A percentile compares a stretch with the other conserved stretches of the same genome.
phyloP scores from a whole-genome alignment of 2,888 invertebrate genomes.

The Leptothorax acervorum region DNA sequence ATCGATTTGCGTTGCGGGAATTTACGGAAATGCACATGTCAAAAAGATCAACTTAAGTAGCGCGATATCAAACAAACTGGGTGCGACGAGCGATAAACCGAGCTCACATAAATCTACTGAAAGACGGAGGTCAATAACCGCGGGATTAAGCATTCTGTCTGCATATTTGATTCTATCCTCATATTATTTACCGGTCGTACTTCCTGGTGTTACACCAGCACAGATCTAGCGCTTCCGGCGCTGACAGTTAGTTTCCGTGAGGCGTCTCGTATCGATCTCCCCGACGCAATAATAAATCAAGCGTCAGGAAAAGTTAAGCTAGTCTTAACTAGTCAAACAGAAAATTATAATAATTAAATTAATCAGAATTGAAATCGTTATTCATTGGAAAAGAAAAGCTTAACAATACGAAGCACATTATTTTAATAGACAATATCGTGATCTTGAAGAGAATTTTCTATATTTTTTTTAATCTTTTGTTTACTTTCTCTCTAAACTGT shows the following conservation, averaged over 20 bases:
- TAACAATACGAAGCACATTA: background rate
- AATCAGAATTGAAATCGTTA: background rate
- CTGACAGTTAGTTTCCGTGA: conserved; percentile 47
- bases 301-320: background rate
- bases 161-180: conserved; percentile 72
- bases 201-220: conserved; percentile 72
- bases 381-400: background rate
- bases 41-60: background rate
- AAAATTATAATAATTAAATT: conserved; percentile 4
- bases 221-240: conserved; percentile 67
- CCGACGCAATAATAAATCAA: conserved; percentile 9
- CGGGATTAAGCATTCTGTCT: conserved; percentile 73
- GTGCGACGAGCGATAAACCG: conserved; percentile 59
- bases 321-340: background rate
- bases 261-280: background rate
- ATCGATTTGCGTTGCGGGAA: background rate
- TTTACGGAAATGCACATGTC: background rate
- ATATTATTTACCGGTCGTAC: conserved; percentile 75
- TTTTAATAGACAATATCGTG: background rate
- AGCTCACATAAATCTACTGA: conserved; percentile 65
- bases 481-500: background rate
- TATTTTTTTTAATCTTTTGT: background rate
- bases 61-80: conserved; percentile 14
- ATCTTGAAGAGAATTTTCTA: background rate
- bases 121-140: conserved; percentile 71